Percentiles rank a stretch among this genome's conserved stretches.
Evolutionary conservation across 2,888 invertebrate genomes (phyloP).

Genomic region (Pterostichus niger): DNA sequence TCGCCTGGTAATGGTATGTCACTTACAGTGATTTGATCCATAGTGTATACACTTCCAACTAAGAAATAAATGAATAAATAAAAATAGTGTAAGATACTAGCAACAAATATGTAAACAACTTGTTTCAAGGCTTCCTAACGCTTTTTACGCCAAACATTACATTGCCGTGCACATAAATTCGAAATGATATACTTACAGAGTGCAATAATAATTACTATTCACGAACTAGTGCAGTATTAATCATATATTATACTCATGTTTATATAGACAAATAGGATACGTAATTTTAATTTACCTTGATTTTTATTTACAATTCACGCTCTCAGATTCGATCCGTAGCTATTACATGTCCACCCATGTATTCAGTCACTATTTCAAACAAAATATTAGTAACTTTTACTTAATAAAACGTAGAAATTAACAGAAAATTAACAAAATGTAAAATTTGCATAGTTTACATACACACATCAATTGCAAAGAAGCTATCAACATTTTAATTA

Average conservation of each 20-base stretch:
- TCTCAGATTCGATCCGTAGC: neutral
- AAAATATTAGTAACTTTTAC: slow-evolving; percentile 41
- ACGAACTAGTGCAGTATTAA: neutral
- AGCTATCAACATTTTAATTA: slow-evolving; percentile 37
- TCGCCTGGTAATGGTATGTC: slow-evolving; percentile 63
- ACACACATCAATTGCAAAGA: slow-evolving; percentile 57
- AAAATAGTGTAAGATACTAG: too few species aligned
- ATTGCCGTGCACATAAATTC: too few species aligned
- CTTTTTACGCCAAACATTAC: too few species aligned
- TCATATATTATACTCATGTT: slow-evolving; percentile 39
- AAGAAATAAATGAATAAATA: too few species aligned
- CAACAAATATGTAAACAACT: too few species aligned
- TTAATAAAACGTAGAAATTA: slow-evolving; percentile 56
- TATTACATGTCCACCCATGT: slow-evolving; percentile 33
- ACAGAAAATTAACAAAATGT: slow-evolving; percentile 44
- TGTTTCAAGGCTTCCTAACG: too few species aligned
- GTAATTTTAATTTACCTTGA: slow-evolving; percentile 57
- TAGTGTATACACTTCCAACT: neutral
- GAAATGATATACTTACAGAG: too few species aligned
- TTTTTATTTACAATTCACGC: neutral
- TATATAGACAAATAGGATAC: slow-evolving; percentile 38
- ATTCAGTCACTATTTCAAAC: slow-evolving; percentile 7
- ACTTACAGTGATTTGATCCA: slow-evolving; percentile 58
- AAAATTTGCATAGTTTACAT: slow-evolving; percentile 66
- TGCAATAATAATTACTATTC: too few species aligned